These are phyloP conservation scores for Macquaria ambigua DNA, from an alignment of 2,113 vertebrate genomes.

Conservation along the genomic window DNA sequence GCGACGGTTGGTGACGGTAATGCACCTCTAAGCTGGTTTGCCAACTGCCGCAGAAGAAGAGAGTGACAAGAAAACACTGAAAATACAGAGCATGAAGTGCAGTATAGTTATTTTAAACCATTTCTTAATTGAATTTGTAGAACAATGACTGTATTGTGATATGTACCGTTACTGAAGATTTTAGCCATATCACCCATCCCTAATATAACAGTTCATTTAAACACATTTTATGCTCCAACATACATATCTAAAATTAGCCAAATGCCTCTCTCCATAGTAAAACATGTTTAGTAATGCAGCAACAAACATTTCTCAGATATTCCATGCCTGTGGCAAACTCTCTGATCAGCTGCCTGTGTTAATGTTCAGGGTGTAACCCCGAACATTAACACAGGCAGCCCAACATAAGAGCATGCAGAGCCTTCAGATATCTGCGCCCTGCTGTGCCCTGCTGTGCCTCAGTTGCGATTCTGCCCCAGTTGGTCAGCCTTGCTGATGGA, in stretches of 20 bases:
- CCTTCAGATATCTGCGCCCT: conserved; percentile 46
- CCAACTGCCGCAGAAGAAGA: too few species aligned
- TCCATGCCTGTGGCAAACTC: conserved; percentile 11
- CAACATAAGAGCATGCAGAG: conserved; percentile 16
- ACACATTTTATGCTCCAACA: background rate
- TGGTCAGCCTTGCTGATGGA: conserved; percentile 57
- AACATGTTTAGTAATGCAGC: conserved; percentile 11
- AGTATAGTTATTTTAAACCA: too few species aligned
- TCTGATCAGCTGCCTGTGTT: conserved; percentile 30
- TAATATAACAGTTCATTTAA: background rate
- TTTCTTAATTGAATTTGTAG: too few species aligned
- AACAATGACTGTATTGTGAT: too few species aligned
- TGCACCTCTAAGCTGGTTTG: too few species aligned
- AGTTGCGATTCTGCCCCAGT: conserved; percentile 56
- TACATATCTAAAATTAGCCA: background rate
- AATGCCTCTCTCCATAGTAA: background rate
- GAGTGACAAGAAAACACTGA: too few species aligned
- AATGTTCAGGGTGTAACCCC: conserved; percentile 32
- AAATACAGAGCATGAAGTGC: too few species aligned
- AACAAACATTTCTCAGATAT: conserved; percentile 32
- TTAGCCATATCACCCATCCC: too few species aligned
- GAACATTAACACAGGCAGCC: conserved; percentile 54
- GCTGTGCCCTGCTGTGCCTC: conserved; percentile 55
- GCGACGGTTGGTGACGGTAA: too few species aligned
- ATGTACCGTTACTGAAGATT: too few species aligned